Percentiles rank a stretch among this genome's conserved stretches.
Conservation (phyloP, 2,113 vertebrate genomes). For the Ranitomeya imitator region DNA sequence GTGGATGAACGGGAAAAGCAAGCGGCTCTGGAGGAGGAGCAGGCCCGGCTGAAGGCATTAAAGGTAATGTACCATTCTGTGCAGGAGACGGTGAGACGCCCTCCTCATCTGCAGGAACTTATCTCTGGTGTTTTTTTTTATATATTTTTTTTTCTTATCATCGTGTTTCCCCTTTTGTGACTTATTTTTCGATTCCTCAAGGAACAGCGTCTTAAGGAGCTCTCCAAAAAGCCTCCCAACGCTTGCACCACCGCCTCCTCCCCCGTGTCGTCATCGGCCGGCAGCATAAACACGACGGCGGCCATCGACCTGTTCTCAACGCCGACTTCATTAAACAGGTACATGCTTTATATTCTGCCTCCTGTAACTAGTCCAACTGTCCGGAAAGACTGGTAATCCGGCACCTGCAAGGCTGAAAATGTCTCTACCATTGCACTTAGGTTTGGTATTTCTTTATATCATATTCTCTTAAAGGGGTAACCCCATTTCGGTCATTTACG, state of each 20-base stretch:
- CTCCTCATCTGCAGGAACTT: background rate
- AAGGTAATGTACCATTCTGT: conserved; percentile 75
- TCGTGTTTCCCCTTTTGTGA: conserved; percentile 54
- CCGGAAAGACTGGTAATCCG: no score
- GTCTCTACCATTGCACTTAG: no score
- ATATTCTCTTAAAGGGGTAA: no score
- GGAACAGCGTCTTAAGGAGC: conserved; percentile 96
- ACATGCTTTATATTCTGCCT: background rate
- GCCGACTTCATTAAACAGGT: conserved; percentile 94
- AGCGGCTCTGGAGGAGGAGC: conserved; percentile 97
- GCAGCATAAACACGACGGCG: conserved; percentile 88
- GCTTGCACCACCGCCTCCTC: conserved; percentile 94
- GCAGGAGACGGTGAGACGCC: background rate
- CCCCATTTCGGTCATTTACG: no score
- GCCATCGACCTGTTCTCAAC: conserved; percentile 95
- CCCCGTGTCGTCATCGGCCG: conserved; percentile 89
- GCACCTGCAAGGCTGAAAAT: no score
- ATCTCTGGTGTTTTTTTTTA: background rate
- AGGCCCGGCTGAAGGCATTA: conserved; percentile 94
- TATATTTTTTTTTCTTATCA: fast-evolving
- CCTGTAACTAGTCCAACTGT: background rate
- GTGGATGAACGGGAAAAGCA: conserved; percentile 99
- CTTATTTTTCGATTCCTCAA: conserved; percentile 69
- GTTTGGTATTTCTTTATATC: no score
- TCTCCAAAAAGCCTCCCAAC: conserved; percentile 92